phyloP scores from a whole-genome alignment of 2,797 vertebrate species.

The Onychomys torridus region DNA sequence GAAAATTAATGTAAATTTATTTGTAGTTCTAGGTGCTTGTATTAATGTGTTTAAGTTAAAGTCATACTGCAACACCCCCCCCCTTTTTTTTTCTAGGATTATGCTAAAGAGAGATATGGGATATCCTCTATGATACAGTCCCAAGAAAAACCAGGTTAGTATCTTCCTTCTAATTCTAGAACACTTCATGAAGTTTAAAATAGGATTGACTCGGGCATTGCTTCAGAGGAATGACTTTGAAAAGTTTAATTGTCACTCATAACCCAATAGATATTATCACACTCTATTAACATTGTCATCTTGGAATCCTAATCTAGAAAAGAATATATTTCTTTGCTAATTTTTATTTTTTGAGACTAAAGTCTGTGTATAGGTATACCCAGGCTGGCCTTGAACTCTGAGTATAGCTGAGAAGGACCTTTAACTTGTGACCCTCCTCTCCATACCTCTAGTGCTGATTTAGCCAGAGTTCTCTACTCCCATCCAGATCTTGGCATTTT shows the following conservation, averaged over 20 bases:
- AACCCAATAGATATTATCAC: not conserved
- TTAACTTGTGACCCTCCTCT: not conserved
- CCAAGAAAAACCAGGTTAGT: slow-evolving; percentile 97
- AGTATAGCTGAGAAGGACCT: not conserved
- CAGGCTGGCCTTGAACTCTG: not conserved
- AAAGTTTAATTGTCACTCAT: slow-evolving; percentile 59
- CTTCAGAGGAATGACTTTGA: not conserved
- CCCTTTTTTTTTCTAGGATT: slow-evolving; percentile 91
- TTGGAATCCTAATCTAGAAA: slow-evolving; percentile 45
- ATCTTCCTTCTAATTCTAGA: slow-evolving; percentile 59
- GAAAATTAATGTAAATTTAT: slow-evolving; percentile 48
- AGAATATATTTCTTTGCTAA: not conserved
- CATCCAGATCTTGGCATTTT: not conserved
- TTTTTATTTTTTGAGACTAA: not conserved
- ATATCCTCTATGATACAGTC: slow-evolving; percentile 95
- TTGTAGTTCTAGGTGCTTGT: slow-evolving; percentile 43
- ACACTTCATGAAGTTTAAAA: slow-evolving; percentile 40
- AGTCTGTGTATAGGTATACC: not conserved
- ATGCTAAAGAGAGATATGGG: slow-evolving; percentile 97
- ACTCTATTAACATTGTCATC: slow-evolving; percentile 14
- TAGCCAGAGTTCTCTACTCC: not conserved
- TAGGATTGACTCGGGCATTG: slow-evolving; percentile 26
- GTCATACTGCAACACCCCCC: slow-evolving; percentile 27
- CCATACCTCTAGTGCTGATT: not conserved
- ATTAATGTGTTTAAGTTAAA: slow-evolving; percentile 57